Percentiles rank a stretch among this genome's conserved stretches.
Evolutionary conservation across 2,888 invertebrate species (phyloP).

Genomic region (Ceraclea dissimilis): DNA sequence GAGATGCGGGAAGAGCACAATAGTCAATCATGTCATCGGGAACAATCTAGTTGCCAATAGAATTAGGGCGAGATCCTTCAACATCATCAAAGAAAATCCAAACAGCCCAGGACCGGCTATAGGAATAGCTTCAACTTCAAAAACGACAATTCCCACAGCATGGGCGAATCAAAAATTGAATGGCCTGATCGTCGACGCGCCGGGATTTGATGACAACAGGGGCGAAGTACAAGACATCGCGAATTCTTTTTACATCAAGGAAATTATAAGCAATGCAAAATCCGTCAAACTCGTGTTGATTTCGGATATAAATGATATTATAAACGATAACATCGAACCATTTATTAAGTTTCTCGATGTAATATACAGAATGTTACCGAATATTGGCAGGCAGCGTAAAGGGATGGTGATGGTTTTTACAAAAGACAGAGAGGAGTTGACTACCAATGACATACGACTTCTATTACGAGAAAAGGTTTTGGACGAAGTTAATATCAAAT

Average conservation of each 20-base stretch:
- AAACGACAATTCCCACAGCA: not conserved
- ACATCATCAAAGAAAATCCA: not conserved
- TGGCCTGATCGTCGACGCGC: not conserved
- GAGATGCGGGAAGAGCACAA: not conserved
- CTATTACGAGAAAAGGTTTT: not conserved
- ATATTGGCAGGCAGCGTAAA: not conserved
- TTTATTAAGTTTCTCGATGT: not conserved
- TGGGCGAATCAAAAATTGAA: not conserved
- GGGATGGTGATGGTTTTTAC: not conserved
- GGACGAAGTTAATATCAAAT: not conserved
- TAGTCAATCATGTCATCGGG: conserved; percentile 1
- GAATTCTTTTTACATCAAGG: not conserved
- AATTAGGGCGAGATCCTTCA: not conserved
- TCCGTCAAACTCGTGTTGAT: conserved; percentile 2
- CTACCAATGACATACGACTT: not conserved
- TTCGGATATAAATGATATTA: conserved; percentile 1
- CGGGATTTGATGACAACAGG: conserved; percentile 4
- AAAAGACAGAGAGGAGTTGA: not conserved
- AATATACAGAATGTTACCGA: not conserved
- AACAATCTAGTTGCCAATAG: not conserved
- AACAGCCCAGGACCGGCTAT: not conserved
- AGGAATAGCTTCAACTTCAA: not conserved
- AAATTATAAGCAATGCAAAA: not conserved
- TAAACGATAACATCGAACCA: not conserved
- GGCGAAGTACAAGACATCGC: conserved; percentile 2